Evolutionary conservation across 2,888 invertebrate species (phyloP).

Genomic region (Lochmaea crataegi): DNA sequence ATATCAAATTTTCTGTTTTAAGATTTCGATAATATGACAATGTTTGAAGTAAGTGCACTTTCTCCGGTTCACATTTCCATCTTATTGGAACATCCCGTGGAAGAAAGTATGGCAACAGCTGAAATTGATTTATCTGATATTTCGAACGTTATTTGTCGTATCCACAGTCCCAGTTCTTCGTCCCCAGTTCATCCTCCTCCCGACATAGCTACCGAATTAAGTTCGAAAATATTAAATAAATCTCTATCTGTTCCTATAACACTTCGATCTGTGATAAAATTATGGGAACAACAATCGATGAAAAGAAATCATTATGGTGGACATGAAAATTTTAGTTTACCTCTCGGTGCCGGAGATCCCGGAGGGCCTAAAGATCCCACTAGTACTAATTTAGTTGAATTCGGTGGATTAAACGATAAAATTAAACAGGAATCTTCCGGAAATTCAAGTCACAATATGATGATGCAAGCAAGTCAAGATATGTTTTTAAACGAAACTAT

Average conservation of each 20-base stretch:
- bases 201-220: constrained; percentile 68
- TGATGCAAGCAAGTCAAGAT: constrained; percentile 59
- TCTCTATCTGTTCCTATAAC: constrained; percentile 72
- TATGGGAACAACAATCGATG: constrained; percentile 82
- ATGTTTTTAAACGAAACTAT: constrained; percentile 63
- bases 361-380: constrained; percentile 68
- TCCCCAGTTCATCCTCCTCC: constrained; percentile 57
- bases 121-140: constrained; percentile 89
- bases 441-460: constrained; percentile 49
- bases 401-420: constrained; percentile 61
- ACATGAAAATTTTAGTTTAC: constrained; percentile 71
- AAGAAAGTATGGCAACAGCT: constrained; percentile 92
- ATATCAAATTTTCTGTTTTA: constrained; percentile 49
- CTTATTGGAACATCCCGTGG: constrained; percentile 91
- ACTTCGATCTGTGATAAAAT: constrained; percentile 85
- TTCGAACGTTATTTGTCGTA: constrained; percentile 80
- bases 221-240: constrained; percentile 82
- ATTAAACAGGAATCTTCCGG: constrained; percentile 64
- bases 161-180: constrained; percentile 73
- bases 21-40: constrained; percentile 82
- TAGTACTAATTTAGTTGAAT: constrained; percentile 65
- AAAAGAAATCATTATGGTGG: constrained; percentile 66
- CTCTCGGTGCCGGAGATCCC: constrained; percentile 76
- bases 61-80: constrained; percentile 92
- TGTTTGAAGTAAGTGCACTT: constrained; percentile 91